A percentile compares a stretch with the other conserved stretches of the same genome.
Conservation (phyloP, 2,888 invertebrate genomes). For the Aradus depressus region DNA sequence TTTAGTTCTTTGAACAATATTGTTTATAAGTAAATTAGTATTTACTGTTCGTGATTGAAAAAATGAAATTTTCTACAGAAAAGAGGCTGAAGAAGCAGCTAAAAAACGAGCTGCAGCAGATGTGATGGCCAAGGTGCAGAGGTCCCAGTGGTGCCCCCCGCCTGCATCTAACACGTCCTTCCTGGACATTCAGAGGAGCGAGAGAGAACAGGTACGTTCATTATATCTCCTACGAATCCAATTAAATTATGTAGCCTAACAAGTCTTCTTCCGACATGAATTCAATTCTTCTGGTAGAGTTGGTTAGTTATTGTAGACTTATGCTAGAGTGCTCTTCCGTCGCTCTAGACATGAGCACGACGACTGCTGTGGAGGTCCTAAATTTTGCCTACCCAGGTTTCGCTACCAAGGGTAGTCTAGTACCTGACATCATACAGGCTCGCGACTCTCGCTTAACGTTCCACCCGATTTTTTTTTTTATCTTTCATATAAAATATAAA, state of each 20-base stretch:
- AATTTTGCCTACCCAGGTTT: too few species aligned
- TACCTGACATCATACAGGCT: too few species aligned
- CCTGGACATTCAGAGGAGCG: constrained; percentile 46
- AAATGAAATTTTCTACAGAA: constrained; percentile 21
- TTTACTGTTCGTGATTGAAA: constrained; percentile 1
- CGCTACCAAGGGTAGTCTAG: too few species aligned
- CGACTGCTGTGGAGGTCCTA: too few species aligned
- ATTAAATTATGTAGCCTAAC: background rate
- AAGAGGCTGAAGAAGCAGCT: constrained; percentile 28
- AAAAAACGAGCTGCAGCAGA: constrained; percentile 37
- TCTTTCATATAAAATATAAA: too few species aligned
- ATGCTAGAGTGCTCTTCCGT: too few species aligned
- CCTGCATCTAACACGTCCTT: constrained; percentile 40
- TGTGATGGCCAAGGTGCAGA: constrained; percentile 29
- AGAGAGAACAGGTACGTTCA: constrained; percentile 40
- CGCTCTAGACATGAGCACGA: too few species aligned
- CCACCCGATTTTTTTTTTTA: too few species aligned
- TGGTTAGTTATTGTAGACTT: too few species aligned
- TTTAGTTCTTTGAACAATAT: too few species aligned
- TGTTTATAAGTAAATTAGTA: background rate
- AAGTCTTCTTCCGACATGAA: background rate
- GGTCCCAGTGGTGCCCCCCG: constrained; percentile 32
- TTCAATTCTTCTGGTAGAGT: background rate
- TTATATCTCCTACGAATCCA: background rate
- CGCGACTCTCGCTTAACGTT: too few species aligned